Evolutionary conservation across 2,797 vertebrate species (phyloP).

Genomic region (Diplodus puntazzo): DNA sequence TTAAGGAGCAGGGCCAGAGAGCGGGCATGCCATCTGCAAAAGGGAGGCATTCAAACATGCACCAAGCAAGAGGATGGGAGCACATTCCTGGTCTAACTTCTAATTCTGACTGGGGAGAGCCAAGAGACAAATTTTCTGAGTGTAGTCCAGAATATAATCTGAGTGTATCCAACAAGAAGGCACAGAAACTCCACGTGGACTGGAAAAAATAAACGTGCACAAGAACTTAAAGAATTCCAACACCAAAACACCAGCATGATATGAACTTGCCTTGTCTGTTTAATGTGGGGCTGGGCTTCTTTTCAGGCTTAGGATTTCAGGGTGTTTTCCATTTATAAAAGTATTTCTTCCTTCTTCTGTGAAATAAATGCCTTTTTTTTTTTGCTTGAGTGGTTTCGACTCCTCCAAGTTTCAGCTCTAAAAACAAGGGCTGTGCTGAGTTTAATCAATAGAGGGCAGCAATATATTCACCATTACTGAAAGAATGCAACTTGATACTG

Average conservation of each 20-base stretch:
- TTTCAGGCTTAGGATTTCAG: conserved; percentile 4
- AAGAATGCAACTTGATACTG: conserved; percentile 33
- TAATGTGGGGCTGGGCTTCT: not conserved
- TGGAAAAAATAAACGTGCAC: not conserved
- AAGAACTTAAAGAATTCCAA: not conserved
- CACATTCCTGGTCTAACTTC: conserved; percentile 26
- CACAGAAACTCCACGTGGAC: conserved; percentile 5
- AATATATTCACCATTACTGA: conserved; percentile 22
- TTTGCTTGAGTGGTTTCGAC: not conserved
- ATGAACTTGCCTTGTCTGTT: not conserved
- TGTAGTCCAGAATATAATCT: conserved; percentile 17
- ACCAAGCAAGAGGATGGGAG: conserved; percentile 49
- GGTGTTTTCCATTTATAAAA: not conserved
- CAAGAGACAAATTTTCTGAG: conserved; percentile 31
- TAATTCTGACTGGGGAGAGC: conserved; percentile 13
- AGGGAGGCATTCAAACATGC: conserved; percentile 79
- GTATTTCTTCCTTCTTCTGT: not conserved
- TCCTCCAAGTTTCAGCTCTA: not conserved
- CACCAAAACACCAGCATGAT: not conserved
- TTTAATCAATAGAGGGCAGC: conserved; percentile 61
- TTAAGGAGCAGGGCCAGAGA: conserved; percentile 72
- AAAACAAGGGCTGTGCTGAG: conserved; percentile 19
- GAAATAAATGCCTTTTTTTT: not conserved
- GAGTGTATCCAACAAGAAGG: conserved; percentile 9
- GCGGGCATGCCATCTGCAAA: conserved; percentile 70